These are phyloP conservation scores for Barbus barbus DNA, from an alignment of 2,113 vertebrate genomes.

Conservation along the genomic window DNA sequence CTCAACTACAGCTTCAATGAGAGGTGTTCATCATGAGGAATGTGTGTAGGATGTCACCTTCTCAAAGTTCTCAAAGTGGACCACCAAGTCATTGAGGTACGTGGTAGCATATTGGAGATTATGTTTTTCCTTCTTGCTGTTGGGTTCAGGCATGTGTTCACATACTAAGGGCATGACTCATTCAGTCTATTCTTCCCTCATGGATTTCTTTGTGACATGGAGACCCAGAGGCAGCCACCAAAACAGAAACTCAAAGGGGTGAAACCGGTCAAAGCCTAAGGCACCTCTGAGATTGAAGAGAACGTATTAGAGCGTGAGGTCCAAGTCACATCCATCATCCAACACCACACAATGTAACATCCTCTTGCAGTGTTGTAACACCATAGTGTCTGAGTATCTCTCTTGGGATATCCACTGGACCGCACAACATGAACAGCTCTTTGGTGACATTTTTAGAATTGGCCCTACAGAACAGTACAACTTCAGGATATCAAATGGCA, in stretches of 20 bases:
- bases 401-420: not conserved
- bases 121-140: not conserved
- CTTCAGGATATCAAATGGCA: not conserved
- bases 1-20: not conserved
- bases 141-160: not conserved
- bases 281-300: not conserved
- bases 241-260: not conserved
- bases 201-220: not conserved
- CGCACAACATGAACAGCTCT: not conserved
- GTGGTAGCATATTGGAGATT: not conserved
- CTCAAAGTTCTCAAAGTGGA: not conserved
- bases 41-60: not conserved
- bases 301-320: not conserved
- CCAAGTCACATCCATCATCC: not conserved
- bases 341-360: not conserved
- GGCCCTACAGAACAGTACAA: not conserved
- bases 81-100: not conserved
- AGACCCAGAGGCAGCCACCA: not conserved
- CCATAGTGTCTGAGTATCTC: not conserved
- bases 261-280: not conserved
- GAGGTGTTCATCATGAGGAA: not conserved
- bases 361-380: not conserved
- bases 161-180: not conserved
- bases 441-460: not conserved
- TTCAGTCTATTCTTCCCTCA: not conserved